These are phyloP conservation scores for Aspidiotus rigidus DNA, from an alignment of 2,888 invertebrate species.

Conservation along the genomic window DNA sequence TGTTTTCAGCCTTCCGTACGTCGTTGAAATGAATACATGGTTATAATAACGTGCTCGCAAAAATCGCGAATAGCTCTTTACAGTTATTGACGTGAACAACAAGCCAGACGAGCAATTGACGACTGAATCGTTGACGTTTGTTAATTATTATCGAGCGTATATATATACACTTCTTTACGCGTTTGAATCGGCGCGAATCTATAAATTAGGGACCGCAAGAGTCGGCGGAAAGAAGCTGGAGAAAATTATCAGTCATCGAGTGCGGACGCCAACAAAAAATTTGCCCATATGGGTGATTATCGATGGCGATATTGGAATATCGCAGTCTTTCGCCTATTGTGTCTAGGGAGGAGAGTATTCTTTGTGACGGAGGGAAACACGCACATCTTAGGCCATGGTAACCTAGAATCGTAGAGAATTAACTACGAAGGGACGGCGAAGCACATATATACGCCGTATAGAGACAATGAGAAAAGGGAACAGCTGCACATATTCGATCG, in stretches of 20 bases:
- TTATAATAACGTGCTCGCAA: too few relatives aligned
- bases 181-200: constrained; percentile 1
- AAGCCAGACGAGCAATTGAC: too few relatives aligned
- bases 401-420: background rate
- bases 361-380: background rate
- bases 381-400: background rate
- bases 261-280: constrained; percentile 10
- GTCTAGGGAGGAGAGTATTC: background rate
- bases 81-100: too few relatives aligned
- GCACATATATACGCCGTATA: background rate
- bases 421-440: background rate
- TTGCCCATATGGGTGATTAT: constrained; percentile 24
- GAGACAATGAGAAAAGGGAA: constrained; percentile 33
- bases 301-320: background rate
- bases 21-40: too few relatives aligned
- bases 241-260: constrained; percentile 32
- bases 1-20: too few relatives aligned
- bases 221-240: constrained; percentile 18
- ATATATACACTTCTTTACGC: background rate
- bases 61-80: too few relatives aligned
- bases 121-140: too few relatives aligned
- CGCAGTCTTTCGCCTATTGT: background rate
- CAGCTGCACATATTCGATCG: constrained; percentile 30
- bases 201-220: background rate
- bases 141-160: too few relatives aligned